Evolutionary conservation across 2,797 vertebrate species (phyloP).

Genomic region (Hydrocynus forskahlii): DNA sequence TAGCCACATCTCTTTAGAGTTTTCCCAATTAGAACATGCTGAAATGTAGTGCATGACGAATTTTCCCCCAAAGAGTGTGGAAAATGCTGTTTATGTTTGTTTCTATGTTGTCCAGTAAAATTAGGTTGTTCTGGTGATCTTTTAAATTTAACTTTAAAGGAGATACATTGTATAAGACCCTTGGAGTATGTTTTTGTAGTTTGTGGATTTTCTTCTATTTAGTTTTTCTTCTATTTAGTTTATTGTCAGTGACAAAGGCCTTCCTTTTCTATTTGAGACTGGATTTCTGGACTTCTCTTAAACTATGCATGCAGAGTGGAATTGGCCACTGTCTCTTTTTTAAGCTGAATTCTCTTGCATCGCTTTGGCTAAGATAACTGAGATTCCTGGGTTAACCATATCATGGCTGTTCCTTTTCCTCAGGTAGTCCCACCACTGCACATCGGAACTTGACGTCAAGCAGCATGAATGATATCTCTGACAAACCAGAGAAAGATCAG

Average conservation of each 20-base stretch:
- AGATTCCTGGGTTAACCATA: slow-evolving; percentile 43
- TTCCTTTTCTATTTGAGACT: neutral
- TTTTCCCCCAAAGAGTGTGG: neutral
- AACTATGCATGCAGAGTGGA: slow-evolving; percentile 57
- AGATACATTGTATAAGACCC: neutral
- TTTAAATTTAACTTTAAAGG: neutral
- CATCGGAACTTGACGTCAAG: slow-evolving; percentile 90
- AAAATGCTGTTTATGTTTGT: neutral
- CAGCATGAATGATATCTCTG: slow-evolving; percentile 95
- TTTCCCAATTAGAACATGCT: slow-evolving; percentile 6
- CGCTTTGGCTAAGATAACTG: neutral
- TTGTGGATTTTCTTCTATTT: neutral
- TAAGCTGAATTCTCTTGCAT: slow-evolving; percentile 46
- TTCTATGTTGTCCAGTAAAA: neutral
- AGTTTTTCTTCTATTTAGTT: no score
- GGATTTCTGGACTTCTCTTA: slow-evolving; percentile 30
- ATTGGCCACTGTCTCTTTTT: slow-evolving; percentile 62
- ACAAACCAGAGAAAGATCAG: slow-evolving; percentile 98
- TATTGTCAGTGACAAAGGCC: neutral
- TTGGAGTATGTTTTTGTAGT: neutral
- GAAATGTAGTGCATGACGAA: neutral
- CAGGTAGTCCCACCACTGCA: slow-evolving; percentile 90
- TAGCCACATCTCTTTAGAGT: slow-evolving; percentile 12
- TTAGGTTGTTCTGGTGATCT: no score
- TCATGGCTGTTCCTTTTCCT: slow-evolving; percentile 24